Conservation (phyloP, 2,888 invertebrate species). For the Phragmatobia fuliginosa region DNA sequence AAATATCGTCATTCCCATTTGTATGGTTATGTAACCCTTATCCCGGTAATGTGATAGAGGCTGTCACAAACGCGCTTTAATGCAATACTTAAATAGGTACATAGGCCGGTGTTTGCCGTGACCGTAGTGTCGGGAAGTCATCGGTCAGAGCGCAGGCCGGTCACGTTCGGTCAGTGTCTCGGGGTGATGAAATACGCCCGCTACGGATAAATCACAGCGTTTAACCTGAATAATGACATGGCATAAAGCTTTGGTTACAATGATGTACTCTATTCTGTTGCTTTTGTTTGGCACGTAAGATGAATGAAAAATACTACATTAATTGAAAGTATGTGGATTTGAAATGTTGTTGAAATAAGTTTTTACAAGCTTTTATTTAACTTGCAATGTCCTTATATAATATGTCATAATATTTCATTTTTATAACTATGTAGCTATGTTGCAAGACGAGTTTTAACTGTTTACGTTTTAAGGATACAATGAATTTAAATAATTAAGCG, state of each 20-base stretch:
- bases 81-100: slow-evolving; percentile 20
- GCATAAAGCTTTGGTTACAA: slow-evolving; percentile 11
- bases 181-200: slow-evolving; percentile 47
- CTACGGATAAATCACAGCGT: slow-evolving; percentile 49
- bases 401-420: too few relatives aligned
- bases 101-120: slow-evolving; percentile 28
- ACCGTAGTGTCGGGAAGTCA: slow-evolving; percentile 45
- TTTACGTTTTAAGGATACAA: too few relatives aligned
- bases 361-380: too few relatives aligned
- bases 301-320: background rate
- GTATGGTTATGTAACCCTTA: slow-evolving; percentile 6
- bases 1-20: background rate
- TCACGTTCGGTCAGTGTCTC: slow-evolving; percentile 44
- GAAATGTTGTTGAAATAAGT: too few relatives aligned
- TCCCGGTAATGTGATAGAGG: slow-evolving; percentile 14
- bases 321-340: background rate
- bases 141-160: slow-evolving; percentile 45
- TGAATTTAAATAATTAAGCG: too few relatives aligned
- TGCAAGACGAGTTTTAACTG: too few relatives aligned
- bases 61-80: slow-evolving; percentile 11
- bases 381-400: too few relatives aligned
- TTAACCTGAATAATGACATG: slow-evolving; percentile 49
- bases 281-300: background rate
- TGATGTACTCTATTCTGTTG: background rate
- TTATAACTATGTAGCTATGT: too few relatives aligned